phyloP scores from a whole-genome alignment of 2,797 vertebrate species.

The Chloroceryle amazona region DNA sequence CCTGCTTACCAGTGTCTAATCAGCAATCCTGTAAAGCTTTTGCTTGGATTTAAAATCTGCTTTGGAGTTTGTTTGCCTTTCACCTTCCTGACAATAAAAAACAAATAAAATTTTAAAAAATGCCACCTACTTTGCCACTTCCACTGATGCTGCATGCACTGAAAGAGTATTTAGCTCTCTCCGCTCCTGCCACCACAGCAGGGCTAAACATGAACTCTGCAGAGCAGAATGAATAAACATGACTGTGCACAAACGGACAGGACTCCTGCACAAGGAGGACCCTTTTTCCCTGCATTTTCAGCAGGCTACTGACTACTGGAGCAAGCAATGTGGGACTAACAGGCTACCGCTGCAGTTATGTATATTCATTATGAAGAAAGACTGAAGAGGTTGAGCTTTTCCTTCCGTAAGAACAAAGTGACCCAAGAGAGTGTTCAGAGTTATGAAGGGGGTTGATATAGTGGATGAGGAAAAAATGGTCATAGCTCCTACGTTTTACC shows the following conservation, averaged over 20 bases:
- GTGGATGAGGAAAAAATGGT: slow-evolving; percentile 85
- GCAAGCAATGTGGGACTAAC: slow-evolving; percentile 6
- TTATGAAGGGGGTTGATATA: slow-evolving; percentile 84
- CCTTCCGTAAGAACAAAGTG: slow-evolving; percentile 78
- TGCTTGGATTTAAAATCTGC: neutral
- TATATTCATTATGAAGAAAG: slow-evolving; percentile 68
- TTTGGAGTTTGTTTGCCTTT: neutral
- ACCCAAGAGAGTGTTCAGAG: slow-evolving; percentile 73
- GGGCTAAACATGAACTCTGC: neutral
- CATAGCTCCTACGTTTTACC: slow-evolving; percentile 92
- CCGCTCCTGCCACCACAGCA: neutral
- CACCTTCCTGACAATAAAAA: neutral
- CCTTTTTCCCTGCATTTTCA: neutral
- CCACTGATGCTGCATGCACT: neutral
- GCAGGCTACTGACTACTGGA: neutral
- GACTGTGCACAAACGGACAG: slow-evolving; percentile 33
- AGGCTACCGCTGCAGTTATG: slow-evolving; percentile 51
- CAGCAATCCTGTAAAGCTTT: neutral
- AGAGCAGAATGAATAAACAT: neutral
- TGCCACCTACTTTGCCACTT: neutral
- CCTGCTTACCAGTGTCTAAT: neutral
- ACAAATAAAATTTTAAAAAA: neutral
- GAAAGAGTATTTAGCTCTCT: neutral
- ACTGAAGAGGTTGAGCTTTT: slow-evolving; percentile 71
- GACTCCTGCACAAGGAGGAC: neutral